Base-by-base conservation (phyloP, 1,140 invertebrate species). In the Papilio polyxenes region DNA sequence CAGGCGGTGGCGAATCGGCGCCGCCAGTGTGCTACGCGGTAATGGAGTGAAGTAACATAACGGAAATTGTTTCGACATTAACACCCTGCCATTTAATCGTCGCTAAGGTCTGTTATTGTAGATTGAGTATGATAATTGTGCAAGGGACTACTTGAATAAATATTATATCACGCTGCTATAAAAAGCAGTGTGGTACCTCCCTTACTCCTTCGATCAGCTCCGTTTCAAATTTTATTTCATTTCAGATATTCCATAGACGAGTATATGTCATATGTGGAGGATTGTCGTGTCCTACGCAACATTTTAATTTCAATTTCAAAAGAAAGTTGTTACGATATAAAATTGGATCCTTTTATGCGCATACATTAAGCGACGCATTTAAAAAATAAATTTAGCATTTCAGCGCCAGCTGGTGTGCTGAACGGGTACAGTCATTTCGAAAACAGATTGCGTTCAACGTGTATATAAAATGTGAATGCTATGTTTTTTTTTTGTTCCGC, bases 381-480 rank as follows among this genome's bases (percentile, higher is more conserved):
- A 79, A 79, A 79, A 59, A 53, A 79, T 40, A 79, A 62, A 53
- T 53, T 49, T 77, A 53, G 49, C 75, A 4, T 56, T 53, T 77
- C 75, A 53, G 75, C 75, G 75, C 44, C 75, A 77, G 75, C 75
- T 77, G 75, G 75, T 72, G 75, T 72, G 13, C 65, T 72, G 31
- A 65, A 48, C 75, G 44, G 49, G 75, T 77, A 49, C 44, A 77
- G 48, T 77, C 75, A 77, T 53, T 49, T 77, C 75, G 75, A 79
- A 79, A 62, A 79, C 77, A 59, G 77, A 79, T 79, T 79, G 53
- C 77, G 77, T 77, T 77, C 49, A 31, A 77, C 75, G 75, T 77
- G 23, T 77, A 48, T 62, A 62, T 20, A 44, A 40, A 62, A 62
- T 37, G 48, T 77, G 37, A 72, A 72, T 72, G 65, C 0, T 31